phyloP scores from a whole-genome alignment of 2,113 vertebrate species.

The Bambusicola thoracicus region DNA sequence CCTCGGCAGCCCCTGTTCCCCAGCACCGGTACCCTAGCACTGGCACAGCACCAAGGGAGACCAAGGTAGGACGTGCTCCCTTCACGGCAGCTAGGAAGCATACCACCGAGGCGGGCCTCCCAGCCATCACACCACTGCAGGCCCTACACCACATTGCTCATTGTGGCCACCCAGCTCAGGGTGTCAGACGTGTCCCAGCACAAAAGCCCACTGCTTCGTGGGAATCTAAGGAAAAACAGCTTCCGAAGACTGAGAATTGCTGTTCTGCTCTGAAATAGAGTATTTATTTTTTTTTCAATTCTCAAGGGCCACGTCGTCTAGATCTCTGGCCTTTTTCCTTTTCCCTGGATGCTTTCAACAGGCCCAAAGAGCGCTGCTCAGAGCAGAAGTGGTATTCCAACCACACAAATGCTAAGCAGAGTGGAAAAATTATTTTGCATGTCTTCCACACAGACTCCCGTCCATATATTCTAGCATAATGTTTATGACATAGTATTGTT shows the following conservation, averaged over 20 bases:
- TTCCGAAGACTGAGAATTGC: neutral
- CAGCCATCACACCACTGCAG: neutral
- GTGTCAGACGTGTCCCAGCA: neutral
- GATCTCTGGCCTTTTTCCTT: neutral
- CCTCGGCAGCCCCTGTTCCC: neutral
- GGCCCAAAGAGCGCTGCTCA: accelerated
- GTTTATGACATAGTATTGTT: neutral
- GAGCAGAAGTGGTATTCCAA: neutral
- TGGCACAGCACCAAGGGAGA: neutral
- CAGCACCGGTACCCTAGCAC: neutral
- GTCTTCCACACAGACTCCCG: neutral
- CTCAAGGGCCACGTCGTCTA: neutral
- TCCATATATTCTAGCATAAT: neutral
- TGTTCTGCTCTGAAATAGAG: neutral
- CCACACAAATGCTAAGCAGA: neutral
- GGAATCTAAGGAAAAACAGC: neutral
- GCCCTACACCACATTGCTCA: accelerated
- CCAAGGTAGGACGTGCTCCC: neutral
- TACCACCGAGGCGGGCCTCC: neutral
- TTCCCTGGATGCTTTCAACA: neutral
- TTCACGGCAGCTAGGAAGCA: accelerated
- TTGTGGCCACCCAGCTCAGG: accelerated
- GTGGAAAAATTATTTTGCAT: constrained; percentile 23
- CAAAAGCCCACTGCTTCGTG: neutral
- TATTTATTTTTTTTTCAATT: neutral